Evolutionary conservation across 2,797 vertebrate genomes (phyloP).

Genomic region (Siniperca undulata): DNA sequence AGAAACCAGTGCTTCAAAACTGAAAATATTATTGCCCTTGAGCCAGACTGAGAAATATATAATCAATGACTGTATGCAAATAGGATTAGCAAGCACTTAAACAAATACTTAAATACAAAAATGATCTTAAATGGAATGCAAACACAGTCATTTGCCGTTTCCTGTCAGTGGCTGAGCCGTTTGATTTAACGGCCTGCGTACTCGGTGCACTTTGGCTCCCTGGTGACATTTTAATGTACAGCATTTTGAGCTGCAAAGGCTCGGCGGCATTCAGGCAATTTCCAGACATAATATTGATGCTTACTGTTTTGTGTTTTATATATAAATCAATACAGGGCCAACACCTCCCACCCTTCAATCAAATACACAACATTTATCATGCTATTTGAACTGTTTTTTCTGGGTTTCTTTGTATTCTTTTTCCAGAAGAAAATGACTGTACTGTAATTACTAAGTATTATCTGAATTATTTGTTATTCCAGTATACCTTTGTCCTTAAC

Average conservation of each 20-base stretch:
- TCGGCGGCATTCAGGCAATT: not conserved
- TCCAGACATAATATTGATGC: slow-evolving; percentile 28
- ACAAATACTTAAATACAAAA: slow-evolving; percentile 29
- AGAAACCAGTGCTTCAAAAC: slow-evolving; percentile 21
- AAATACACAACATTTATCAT: too few relatives aligned
- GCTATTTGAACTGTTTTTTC: not conserved
- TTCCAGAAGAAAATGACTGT: not conserved
- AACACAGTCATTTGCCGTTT: slow-evolving; percentile 31
- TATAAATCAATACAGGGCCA: slow-evolving; percentile 32
- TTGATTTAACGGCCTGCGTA: slow-evolving; percentile 34
- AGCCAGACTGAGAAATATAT: slow-evolving; percentile 13
- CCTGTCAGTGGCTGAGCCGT: slow-evolving; percentile 10
- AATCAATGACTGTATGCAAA: slow-evolving; percentile 9
- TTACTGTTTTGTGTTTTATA: slow-evolving; percentile 29
- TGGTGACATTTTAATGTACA: slow-evolving; percentile 40
- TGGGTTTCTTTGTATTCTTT: not conserved
- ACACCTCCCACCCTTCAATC: too few relatives aligned
- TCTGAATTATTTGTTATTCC: too few relatives aligned
- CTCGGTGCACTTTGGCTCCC: slow-evolving; percentile 25
- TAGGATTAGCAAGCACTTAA: slow-evolving; percentile 15
- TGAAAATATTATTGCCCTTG: not conserved
- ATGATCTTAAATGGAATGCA: slow-evolving; percentile 36
- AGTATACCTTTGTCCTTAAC: too few relatives aligned
- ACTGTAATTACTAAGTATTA: too few relatives aligned
- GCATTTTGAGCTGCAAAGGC: slow-evolving; percentile 3